Conservation (phyloP, 2,888 invertebrate genomes). For the Cheilosia vulpina region DNA sequence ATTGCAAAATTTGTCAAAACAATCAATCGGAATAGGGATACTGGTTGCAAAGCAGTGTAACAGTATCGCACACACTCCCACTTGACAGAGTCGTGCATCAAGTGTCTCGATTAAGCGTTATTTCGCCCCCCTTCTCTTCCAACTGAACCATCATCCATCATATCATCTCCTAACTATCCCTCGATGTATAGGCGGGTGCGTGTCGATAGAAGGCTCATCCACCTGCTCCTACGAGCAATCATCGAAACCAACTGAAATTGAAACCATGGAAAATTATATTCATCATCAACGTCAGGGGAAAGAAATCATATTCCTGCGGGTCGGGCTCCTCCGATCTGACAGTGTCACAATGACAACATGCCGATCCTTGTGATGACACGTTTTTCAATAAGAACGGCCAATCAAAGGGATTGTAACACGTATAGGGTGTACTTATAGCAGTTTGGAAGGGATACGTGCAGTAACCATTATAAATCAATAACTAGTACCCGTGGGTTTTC, state of each 20-base stretch:
- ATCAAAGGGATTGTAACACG: neutral
- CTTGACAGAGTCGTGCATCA: constrained; percentile 37
- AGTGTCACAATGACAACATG: constrained; percentile 17
- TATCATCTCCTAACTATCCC: constrained; percentile 34
- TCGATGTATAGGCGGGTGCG: constrained; percentile 36
- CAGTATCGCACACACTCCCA: constrained; percentile 6
- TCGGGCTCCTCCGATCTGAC: constrained; percentile 5
- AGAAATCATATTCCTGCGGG: constrained; percentile 11
- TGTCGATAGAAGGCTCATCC: constrained; percentile 46
- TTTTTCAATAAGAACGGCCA: constrained; percentile 11
- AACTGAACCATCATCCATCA: constrained; percentile 36
- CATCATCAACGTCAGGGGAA: constrained; percentile 11
- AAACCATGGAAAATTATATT: constrained; percentile 52
- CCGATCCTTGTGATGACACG: constrained; percentile 27
- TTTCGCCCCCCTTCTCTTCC: neutral
- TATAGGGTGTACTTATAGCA: neutral
- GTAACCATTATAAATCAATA: neutral
- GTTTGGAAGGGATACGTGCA: neutral
- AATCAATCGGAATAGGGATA: constrained; percentile 1
- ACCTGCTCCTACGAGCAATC: constrained; percentile 35
- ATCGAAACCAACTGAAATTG: constrained; percentile 39
- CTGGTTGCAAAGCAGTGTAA: constrained; percentile 15
- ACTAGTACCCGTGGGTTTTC: constrained; percentile 38
- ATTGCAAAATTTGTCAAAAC: constrained; percentile 52
- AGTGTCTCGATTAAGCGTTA: constrained; percentile 31